These are phyloP conservation scores for Eulemur coronatus DNA, from an alignment of 2,797 vertebrate genomes.

Conservation along the genomic window DNA sequence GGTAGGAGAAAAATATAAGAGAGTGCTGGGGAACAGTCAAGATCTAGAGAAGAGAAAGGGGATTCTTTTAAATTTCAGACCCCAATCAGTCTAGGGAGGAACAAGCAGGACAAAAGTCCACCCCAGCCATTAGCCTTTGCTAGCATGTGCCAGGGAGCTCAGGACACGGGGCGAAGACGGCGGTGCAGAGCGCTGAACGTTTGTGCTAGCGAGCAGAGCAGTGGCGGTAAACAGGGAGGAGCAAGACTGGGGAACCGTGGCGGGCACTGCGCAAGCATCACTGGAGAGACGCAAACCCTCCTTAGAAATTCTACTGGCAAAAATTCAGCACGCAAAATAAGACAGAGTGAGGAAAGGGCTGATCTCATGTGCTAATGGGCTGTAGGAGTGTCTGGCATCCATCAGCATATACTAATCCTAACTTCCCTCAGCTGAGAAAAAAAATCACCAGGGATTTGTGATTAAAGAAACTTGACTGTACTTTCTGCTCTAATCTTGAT, in stretches of 20 bases:
- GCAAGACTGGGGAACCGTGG: neutral
- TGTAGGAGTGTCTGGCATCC: neutral
- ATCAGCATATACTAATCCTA: neutral
- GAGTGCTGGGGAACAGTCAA: neutral
- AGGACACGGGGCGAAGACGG: fast-evolving
- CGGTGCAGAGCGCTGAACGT: fast-evolving
- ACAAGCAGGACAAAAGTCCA: too few species aligned
- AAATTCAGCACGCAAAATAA: neutral
- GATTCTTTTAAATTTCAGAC: neutral
- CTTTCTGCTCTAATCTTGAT: constrained; percentile 19
- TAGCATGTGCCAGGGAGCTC: neutral
- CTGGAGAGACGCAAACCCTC: neutral
- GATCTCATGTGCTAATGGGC: neutral
- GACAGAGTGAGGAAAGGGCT: neutral
- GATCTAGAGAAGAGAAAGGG: neutral
- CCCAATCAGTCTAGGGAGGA: neutral
- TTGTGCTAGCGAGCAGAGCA: fast-evolving
- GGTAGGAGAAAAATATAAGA: neutral
- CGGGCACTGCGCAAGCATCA: neutral
- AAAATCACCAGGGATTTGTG: neutral
- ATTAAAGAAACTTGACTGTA: neutral
- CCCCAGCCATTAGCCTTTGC: neutral
- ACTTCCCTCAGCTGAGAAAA: neutral
- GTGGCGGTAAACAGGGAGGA: neutral
- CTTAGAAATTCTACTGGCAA: neutral